Evolutionary conservation across 2,888 invertebrate species (phyloP).

Genomic region (Crocallis elinguaria): DNA sequence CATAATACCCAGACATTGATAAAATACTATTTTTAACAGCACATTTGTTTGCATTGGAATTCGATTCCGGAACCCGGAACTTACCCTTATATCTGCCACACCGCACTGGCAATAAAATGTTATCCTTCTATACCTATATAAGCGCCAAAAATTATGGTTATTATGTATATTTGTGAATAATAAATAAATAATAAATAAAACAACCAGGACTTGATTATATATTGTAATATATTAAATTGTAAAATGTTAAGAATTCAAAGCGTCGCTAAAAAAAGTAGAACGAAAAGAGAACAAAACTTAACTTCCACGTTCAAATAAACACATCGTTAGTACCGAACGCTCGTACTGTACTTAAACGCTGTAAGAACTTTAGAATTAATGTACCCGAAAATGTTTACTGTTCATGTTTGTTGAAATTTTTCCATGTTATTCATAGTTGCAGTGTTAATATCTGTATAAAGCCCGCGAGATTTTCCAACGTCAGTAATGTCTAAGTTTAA

Average conservation of each 20-base stretch:
- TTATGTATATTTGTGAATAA: too few species aligned
- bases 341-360: conserved; percentile 25
- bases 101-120: too few species aligned
- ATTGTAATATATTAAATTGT: too few species aligned
- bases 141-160: too few species aligned
- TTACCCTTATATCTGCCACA: too few species aligned
- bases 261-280: neutral
- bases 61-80: too few species aligned
- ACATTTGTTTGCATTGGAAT: too few species aligned
- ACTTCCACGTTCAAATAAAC: conserved; percentile 13
- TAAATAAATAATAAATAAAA: too few species aligned
- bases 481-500: conserved; percentile 58
- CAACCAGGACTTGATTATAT: too few species aligned
- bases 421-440: conserved; percentile 41
- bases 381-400: conserved; percentile 15
- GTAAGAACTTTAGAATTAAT: conserved; percentile 25
- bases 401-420: conserved; percentile 39
- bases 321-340: conserved; percentile 28
- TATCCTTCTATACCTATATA: too few species aligned
- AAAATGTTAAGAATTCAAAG: neutral
- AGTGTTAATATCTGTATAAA: conserved; percentile 37
- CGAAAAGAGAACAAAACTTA: neutral
- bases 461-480: conserved; percentile 39
- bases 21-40: too few species aligned
- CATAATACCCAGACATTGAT: too few species aligned